phyloP scores from a whole-genome alignment of 2,888 invertebrate species.

The Tolmerus cingulatus region DNA sequence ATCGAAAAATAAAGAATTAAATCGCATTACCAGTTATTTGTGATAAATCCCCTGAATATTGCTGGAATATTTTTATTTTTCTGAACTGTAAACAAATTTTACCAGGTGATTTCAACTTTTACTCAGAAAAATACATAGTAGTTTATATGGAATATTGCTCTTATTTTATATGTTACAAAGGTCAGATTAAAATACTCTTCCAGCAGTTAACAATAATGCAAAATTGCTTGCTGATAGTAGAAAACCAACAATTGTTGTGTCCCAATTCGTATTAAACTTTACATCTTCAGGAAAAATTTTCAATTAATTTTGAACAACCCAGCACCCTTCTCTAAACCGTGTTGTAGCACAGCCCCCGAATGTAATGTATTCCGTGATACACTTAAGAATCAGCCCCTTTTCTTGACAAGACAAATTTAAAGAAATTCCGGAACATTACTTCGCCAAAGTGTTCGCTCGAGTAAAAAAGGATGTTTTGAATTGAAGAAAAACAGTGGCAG shows the following conservation, averaged over 20 bases:
- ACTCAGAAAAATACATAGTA: no score
- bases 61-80: no score
- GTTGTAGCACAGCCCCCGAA: neutral
- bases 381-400: neutral
- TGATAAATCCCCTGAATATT: no score
- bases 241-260: neutral
- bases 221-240: neutral
- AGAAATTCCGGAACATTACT: neutral
- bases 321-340: neutral
- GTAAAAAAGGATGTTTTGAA: slow-evolving; percentile 1
- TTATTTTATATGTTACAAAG: no score
- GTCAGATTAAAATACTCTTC: no score
- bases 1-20: no score
- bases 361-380: neutral
- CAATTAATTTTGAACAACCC: neutral
- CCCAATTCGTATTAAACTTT: neutral
- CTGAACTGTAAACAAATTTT: no score
- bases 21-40: no score
- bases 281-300: neutral
- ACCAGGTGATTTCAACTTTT: no score
- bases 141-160: no score
- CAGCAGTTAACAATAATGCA: no score
- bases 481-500: slow-evolving; percentile 7
- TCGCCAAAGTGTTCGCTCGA: neutral
- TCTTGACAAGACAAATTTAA: neutral